Percentiles rank a stretch among this genome's conserved stretches.
These are phyloP conservation scores for Trogon melanurus DNA, from an alignment of 2,113 vertebrate species.

Conservation along the genomic window DNA sequence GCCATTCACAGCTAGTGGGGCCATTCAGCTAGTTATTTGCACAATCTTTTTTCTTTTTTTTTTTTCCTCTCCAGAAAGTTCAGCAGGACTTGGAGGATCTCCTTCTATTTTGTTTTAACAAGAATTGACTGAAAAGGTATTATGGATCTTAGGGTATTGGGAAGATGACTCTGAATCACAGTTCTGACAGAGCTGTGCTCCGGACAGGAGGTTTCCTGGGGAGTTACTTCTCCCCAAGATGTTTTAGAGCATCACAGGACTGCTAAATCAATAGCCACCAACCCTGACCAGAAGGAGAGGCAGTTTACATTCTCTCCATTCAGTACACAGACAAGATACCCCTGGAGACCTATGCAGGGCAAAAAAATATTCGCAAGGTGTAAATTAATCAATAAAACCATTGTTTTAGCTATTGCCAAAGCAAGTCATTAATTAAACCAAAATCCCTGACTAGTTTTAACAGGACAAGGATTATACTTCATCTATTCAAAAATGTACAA, in stretches of 20 bases:
- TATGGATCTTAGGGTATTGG: background rate
- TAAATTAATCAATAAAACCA: background rate
- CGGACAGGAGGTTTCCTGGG: background rate
- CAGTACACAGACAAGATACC: background rate
- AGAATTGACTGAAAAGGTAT: background rate
- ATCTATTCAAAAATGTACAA: background rate
- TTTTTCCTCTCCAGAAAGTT: background rate
- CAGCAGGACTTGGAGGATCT: background rate
- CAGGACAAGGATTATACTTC: background rate
- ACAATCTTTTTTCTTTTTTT: background rate
- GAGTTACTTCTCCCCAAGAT: background rate
- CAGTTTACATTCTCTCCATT: background rate
- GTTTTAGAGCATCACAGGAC: background rate
- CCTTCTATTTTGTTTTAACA: background rate
- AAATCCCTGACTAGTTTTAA: background rate
- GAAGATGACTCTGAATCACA: background rate
- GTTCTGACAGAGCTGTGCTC: background rate
- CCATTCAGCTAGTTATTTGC: background rate
- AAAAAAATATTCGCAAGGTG: background rate
- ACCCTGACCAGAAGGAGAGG: background rate
- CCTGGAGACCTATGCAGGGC: background rate
- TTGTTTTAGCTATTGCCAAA: background rate
- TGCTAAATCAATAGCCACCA: background rate
- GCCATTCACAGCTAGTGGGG: background rate
- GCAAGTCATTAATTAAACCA: background rate